Percentiles rank a stretch among this genome's conserved stretches.
These are phyloP conservation scores for Eupristina koningsbergeri DNA, from an alignment of 1,140 invertebrate species.

Conservation along the genomic window DNA sequence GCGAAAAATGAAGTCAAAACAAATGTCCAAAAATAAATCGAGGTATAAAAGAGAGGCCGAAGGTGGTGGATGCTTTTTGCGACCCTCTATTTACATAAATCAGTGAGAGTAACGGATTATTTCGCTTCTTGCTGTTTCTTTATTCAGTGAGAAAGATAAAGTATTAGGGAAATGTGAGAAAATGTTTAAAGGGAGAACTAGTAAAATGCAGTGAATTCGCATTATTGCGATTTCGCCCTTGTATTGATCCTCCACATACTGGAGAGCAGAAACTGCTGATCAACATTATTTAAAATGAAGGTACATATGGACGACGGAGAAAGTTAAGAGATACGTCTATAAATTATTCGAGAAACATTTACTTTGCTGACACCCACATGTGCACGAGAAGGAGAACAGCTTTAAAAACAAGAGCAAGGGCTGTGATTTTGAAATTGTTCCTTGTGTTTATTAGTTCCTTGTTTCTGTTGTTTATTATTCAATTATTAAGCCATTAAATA, in stretches of 20 bases:
- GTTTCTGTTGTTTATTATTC: too few species aligned
- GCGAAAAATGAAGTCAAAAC: slow-evolving; percentile 22
- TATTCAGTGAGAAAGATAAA: neutral
- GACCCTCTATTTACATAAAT: slow-evolving; percentile 35
- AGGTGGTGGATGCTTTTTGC: neutral
- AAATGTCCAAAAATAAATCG: slow-evolving; percentile 33
- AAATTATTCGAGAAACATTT: too few species aligned
- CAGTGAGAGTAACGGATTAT: neutral
- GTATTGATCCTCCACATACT: too few species aligned
- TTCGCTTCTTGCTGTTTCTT: neutral
- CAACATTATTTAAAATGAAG: slow-evolving; percentile 21
- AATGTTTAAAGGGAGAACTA: neutral
- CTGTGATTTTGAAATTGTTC: too few species aligned
- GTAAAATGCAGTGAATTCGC: neutral
- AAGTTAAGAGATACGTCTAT: neutral
- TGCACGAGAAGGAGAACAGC: too few species aligned
- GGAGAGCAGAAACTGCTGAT: too few species aligned
- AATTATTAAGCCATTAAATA: too few species aligned
- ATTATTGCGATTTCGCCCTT: too few species aligned
- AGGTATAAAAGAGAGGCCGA: slow-evolving; percentile 9
- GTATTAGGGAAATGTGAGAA: neutral
- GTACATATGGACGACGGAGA: neutral
- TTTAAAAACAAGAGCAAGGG: too few species aligned
- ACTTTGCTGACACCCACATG: too few species aligned
- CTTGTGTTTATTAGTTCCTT: too few species aligned